A percentile compares a stretch with the other conserved stretches of the same genome.
These are phyloP conservation scores for Lerema accius DNA, from an alignment of 1,140 invertebrate species.

Conservation along the genomic window DNA sequence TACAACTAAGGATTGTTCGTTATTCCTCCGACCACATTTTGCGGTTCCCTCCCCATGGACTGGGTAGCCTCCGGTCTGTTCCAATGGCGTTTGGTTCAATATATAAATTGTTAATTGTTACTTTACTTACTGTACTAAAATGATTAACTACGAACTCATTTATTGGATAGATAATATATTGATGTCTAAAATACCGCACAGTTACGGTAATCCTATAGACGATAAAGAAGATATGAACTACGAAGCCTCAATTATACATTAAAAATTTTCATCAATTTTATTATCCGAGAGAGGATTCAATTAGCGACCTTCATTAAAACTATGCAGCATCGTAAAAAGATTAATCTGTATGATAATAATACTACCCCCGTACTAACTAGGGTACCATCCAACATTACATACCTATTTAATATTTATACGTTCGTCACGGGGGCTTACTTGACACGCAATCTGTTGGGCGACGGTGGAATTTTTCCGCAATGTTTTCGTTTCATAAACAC, in stretches of 20 bases:
- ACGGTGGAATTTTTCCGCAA: background rate
- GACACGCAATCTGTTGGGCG: constrained; percentile 23
- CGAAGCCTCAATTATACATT: too few species aligned
- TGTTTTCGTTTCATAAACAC: constrained; percentile 15
- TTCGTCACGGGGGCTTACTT: constrained; percentile 1
- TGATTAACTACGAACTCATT: background rate
- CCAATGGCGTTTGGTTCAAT: background rate
- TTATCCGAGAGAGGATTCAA: constrained; percentile 15
- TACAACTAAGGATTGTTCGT: background rate
- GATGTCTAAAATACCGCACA: too few species aligned
- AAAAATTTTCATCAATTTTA: constrained; percentile 14
- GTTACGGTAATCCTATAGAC: background rate
- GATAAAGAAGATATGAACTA: too few species aligned
- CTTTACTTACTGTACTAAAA: too few species aligned
- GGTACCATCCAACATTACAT: background rate
- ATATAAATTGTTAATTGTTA: too few species aligned
- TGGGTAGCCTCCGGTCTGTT: background rate
- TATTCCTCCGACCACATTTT: constrained; percentile 5
- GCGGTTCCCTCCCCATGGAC: background rate
- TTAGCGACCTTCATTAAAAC: constrained; percentile 14
- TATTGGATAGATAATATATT: too few species aligned
- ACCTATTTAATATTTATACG: constrained; percentile 22
- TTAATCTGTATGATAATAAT: constrained; percentile 7
- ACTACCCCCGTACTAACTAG: background rate
- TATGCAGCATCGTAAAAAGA: background rate